Evolutionary conservation across 2,797 vertebrate species (phyloP).

Genomic region (Melanotaenia pygmaea): DNA sequence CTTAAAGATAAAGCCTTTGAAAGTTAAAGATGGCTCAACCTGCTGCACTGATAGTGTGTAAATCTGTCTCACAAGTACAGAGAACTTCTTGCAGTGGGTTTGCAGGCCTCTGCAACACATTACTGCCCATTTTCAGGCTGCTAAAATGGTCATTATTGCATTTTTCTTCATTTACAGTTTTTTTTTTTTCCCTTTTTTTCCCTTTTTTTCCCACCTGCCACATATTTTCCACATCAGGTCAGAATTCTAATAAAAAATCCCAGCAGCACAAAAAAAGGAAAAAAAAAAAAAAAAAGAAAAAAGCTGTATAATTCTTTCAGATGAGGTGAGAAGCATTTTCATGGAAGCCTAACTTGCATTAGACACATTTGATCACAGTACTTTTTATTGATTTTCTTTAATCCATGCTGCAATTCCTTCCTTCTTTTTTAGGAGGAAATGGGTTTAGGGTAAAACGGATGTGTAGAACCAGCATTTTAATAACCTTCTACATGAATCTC

Average conservation of each 20-base stretch:
- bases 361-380: conserved; percentile 17
- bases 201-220: conserved; percentile 42
- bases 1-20: conserved; percentile 35
- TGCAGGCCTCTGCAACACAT: conserved; percentile 36
- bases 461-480: conserved; percentile 72
- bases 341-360: conserved; percentile 19
- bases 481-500: conserved; percentile 75
- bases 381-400: conserved; percentile 49
- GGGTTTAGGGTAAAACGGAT: conserved; percentile 59
- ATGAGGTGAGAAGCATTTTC: conserved; percentile 64
- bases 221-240: conserved; percentile 70
- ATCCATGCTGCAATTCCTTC: conserved; percentile 27
- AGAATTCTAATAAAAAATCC: conserved; percentile 64
- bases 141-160: conserved; percentile 51
- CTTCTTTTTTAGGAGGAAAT: conserved; percentile 49
- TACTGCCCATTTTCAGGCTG: conserved; percentile 26
- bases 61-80: conserved; percentile 15
- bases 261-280: conserved; percentile 36
- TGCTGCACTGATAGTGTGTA: conserved; percentile 1
- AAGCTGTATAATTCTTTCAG: conserved; percentile 40
- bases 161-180: conserved; percentile 44
- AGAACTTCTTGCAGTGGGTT: conserved; percentile 8
- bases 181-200: not conserved
- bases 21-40: conserved; percentile 19
- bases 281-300: conserved; percentile 27